A percentile compares a stretch with the other conserved stretches of the same genome.
Evolutionary conservation across 2,113 vertebrate species (phyloP).

Genomic region (Accipiter virgatus): DNA sequence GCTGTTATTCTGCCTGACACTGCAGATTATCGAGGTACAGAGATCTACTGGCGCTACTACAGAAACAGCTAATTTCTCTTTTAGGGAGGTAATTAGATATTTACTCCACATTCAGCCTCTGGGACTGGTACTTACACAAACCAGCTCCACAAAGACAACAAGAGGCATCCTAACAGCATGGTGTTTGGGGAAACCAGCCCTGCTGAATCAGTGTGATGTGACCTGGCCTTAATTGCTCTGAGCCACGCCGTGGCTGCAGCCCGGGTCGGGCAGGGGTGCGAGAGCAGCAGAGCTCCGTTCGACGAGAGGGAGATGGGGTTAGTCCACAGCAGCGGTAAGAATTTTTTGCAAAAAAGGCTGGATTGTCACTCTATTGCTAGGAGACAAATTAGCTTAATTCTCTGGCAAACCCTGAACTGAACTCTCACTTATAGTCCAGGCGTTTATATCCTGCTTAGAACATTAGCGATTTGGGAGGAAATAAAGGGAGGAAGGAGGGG

Average conservation of each 20-base stretch:
- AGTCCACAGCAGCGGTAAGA: not conserved
- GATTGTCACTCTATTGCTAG: not conserved
- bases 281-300: not conserved
- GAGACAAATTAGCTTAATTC: not conserved
- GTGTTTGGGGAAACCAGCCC: not conserved
- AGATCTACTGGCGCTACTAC: not conserved
- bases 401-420: not conserved
- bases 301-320: not conserved
- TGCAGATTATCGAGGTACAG: not conserved
- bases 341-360: not conserved
- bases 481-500: not conserved
- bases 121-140: not conserved
- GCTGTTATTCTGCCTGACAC: not conserved
- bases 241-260: not conserved
- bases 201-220: not conserved
- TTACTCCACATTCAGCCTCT: not conserved
- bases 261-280: fast-evolving
- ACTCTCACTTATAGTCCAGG: not conserved
- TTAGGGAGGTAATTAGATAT: not conserved
- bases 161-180: not conserved
- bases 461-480: not conserved
- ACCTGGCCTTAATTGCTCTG: not conserved
- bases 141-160: not conserved
- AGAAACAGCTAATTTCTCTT: not conserved
- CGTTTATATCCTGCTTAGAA: not conserved